Conservation (phyloP, 2,797 vertebrate species). For the Malurus leucopterus region DNA sequence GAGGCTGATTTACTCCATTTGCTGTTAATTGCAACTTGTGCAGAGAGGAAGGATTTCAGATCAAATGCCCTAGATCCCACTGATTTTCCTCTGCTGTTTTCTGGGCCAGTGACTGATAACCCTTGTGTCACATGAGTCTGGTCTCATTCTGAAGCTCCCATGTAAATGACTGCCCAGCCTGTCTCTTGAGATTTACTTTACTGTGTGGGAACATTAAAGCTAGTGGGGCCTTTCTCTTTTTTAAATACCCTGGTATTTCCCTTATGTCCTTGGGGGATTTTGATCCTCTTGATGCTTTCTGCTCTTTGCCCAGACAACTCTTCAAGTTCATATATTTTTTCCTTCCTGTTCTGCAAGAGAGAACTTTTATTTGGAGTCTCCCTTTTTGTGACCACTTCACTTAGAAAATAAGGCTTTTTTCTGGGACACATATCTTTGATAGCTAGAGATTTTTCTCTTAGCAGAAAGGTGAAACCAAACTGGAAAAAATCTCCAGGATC, state of each 20-base stretch:
- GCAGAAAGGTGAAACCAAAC: background rate
- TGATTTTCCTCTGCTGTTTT: background rate
- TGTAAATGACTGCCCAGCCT: conserved; percentile 22
- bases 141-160: conserved; percentile 23
- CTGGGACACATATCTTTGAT: background rate
- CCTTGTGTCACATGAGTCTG: conserved; percentile 26
- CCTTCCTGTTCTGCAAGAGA: conserved; percentile 17
- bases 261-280: conserved; percentile 37
- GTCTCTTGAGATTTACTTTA: background rate
- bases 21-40: background rate
- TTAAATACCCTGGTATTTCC: conserved; percentile 42
- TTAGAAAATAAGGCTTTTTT: background rate
- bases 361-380: conserved; percentile 20
- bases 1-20: background rate
- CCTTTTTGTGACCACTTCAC: background rate
- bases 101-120: conserved; percentile 20
- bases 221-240: background rate
- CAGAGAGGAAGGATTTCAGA: background rate
- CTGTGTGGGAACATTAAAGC: conserved; percentile 20
- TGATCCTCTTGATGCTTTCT: conserved; percentile 9
- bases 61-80: background rate
- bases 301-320: background rate
- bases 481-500: background rate
- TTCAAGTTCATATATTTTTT: background rate
- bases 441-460: background rate